phyloP scores from a whole-genome alignment of 2,797 vertebrate genomes.

The Lateolabrax maculatus region DNA sequence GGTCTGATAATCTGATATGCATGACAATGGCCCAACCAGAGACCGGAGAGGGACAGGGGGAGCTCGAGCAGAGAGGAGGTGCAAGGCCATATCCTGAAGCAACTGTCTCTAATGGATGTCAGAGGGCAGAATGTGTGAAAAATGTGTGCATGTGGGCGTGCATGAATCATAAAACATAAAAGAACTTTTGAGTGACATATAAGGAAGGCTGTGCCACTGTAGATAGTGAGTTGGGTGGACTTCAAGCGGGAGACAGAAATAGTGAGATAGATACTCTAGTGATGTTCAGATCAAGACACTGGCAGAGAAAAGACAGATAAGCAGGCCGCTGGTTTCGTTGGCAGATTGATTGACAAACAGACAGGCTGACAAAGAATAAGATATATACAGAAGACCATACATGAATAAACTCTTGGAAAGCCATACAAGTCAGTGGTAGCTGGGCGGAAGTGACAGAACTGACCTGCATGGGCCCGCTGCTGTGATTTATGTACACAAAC shows the following conservation, averaged over 20 bases:
- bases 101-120: constrained; percentile 59
- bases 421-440: constrained; percentile 10
- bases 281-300: constrained; percentile 71
- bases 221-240: constrained; percentile 75
- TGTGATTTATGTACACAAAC: background rate
- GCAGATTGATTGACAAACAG: constrained; percentile 66
- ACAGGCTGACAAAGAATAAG: constrained; percentile 42
- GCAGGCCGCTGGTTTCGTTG: constrained; percentile 44
- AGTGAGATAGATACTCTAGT: constrained; percentile 68
- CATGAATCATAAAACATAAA: constrained; percentile 71
- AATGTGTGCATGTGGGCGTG: constrained; percentile 23
- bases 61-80: constrained; percentile 34
- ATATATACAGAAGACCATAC: constrained; percentile 38
- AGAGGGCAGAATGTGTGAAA: constrained; percentile 43
- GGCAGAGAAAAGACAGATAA: constrained; percentile 62
- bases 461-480: background rate
- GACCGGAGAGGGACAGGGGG: constrained; percentile 46
- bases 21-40: constrained; percentile 71
- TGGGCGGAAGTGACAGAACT: constrained; percentile 3
- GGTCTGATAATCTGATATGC: constrained; percentile 72
- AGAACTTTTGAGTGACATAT: constrained; percentile 70
- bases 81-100: constrained; percentile 58
- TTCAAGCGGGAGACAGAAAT: constrained; percentile 65
- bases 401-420: constrained; percentile 34
- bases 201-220: constrained; percentile 67